phyloP scores from a whole-genome alignment of 2,888 invertebrate species.

The Hylaea fasciaria region DNA sequence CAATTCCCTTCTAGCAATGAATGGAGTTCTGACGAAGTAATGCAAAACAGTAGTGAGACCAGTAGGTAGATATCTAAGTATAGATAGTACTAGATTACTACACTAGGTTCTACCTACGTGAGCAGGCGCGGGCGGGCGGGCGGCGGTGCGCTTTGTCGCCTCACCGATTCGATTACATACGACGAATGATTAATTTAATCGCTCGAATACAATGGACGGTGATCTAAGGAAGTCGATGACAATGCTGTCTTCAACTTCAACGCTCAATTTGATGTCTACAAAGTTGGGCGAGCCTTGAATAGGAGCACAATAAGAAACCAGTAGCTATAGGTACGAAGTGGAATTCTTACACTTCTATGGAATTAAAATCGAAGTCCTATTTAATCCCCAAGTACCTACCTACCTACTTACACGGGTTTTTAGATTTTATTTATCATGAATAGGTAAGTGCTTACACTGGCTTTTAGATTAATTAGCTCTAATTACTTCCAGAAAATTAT shows the following conservation, averaged over 20 bases:
- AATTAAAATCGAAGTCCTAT: no score
- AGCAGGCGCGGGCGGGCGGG: constrained; percentile 60
- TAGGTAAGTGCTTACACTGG: no score
- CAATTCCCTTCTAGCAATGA: constrained; percentile 19
- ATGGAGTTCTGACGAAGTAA: constrained; percentile 19
- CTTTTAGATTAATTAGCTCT: no score
- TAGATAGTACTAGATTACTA: no score
- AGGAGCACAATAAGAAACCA: background rate
- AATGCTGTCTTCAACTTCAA: constrained; percentile 27
- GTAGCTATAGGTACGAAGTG: background rate
- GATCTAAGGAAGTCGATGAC: constrained; percentile 23
- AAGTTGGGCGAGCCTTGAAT: constrained; percentile 14
- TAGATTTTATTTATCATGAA: no score
- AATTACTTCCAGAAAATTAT: no score
- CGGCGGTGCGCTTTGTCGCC: constrained; percentile 53
- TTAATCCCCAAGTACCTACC: no score
- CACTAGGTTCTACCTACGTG: constrained; percentile 65
- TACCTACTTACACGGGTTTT: no score
- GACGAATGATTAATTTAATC: constrained; percentile 49
- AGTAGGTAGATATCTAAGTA: constrained; percentile 19
- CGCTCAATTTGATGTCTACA: constrained; percentile 21
- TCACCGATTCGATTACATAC: constrained; percentile 45
- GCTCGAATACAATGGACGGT: constrained; percentile 46
- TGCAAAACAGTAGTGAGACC: background rate
- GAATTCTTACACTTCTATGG: no score